Evolutionary conservation across 2,797 vertebrate genomes (phyloP), one percentile per base, ranked within the genome.

Genomic region (Otolemur crassicaudatus): DNA sequence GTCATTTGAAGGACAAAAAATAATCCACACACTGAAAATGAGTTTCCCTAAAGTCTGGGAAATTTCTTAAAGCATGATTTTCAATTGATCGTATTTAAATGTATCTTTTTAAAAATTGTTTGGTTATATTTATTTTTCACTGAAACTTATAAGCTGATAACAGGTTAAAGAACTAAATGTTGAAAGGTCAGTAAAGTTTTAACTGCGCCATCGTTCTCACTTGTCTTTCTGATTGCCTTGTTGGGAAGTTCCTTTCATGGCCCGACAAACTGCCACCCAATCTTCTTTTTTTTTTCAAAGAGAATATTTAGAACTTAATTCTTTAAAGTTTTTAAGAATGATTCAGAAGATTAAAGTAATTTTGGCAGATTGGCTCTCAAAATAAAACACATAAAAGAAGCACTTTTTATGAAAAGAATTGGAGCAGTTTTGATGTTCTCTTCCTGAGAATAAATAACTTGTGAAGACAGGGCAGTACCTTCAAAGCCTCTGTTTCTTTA

Each of bases 361-460:
- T 96, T 97, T 87, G 65, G 49, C 77, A 95, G 72, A 91, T 91
- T 85, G 61, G 14, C 79, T 97, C 90, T 97, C 73, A 87, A 94
- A 97, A 97, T 96, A 94, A 97, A 96, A 86, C 72, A 91, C 19
- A 94, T 77, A 70, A 94, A 97, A 95, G 73, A 87, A 96, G 43
- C 34, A 95, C 34, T 95, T 76, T 94, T 83, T 92, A n/a, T 77
- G 76, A 86, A 97, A 90, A 97, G 91, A 96, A 96, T 10, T 97
- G 70, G 86, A 95, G 9, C 58, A 86, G 83, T 95, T 97, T 96
- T 97, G 92, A 97, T 97, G 91, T 97, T 91, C 93, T 83, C 91
- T 95, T 93, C 84, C 94, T 75, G 80, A 96, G 69, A 97, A 97
- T 97, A 97, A 97, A 96, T 97, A 96, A 97, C 92, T 94, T 93